Evolutionary conservation across 2,797 vertebrate species (phyloP).

Genomic region (Alcedo atthis): DNA sequence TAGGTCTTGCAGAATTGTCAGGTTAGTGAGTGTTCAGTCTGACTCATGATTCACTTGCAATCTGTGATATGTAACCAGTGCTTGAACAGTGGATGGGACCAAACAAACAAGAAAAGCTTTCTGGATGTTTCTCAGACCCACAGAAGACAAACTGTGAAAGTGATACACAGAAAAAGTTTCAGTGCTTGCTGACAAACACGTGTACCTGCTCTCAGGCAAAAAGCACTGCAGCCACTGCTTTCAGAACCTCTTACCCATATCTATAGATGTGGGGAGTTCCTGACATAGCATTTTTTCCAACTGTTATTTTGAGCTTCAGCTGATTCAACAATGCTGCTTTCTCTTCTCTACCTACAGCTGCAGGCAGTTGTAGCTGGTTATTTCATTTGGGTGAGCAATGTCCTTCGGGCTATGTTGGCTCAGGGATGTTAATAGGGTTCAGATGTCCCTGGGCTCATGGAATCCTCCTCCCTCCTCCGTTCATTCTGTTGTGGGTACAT

Average conservation of each 20-base stretch:
- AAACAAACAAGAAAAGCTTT: neutral
- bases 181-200: neutral
- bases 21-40: neutral
- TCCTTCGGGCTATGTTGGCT: neutral
- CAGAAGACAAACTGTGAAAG: neutral
- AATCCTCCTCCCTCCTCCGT: neutral
- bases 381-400: constrained; percentile 44
- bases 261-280: neutral
- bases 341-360: constrained; percentile 43
- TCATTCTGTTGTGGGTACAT: neutral
- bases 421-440: constrained; percentile 23
- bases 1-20: neutral
- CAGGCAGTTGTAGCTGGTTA: constrained; percentile 10
- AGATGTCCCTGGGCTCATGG: neutral
- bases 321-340: constrained; percentile 51
- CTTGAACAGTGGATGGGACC: neutral
- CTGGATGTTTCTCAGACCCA: neutral
- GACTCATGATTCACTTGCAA: neutral
- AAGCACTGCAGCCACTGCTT: neutral
- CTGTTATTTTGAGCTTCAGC: constrained; percentile 57
- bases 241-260: neutral
- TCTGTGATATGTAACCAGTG: neutral
- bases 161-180: neutral
- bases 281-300: constrained; percentile 4
- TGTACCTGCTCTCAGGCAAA: neutral